Conservation (phyloP, 2,797 vertebrate genomes). For the Anas acuta region DNA sequence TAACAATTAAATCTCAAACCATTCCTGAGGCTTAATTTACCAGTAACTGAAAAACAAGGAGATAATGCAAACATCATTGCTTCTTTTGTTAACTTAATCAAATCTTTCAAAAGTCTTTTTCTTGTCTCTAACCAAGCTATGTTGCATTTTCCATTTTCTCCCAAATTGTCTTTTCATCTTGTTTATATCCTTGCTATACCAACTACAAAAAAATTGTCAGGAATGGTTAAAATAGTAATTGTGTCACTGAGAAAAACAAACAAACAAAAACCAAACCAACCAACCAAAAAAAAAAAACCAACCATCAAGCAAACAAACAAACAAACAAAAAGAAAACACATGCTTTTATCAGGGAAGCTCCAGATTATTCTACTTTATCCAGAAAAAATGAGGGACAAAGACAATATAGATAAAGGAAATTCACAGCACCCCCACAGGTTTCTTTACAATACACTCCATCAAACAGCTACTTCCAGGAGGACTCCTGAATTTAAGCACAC, state of each 20-base stretch:
- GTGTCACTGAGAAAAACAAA: background rate
- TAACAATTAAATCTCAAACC: constrained; percentile 17
- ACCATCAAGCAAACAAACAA: too few relatives aligned
- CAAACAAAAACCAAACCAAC: too few relatives aligned
- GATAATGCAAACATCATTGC: background rate
- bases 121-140: background rate
- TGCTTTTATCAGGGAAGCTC: background rate
- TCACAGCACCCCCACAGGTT: background rate
- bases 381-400: background rate
- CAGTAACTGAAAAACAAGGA: constrained; percentile 15
- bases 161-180: background rate
- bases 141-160: background rate
- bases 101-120: background rate
- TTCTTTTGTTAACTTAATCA: background rate
- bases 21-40: background rate
- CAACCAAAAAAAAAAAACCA: background rate
- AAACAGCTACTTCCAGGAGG: background rate
- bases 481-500: background rate
- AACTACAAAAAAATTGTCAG: background rate
- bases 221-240: background rate
- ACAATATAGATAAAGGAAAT: background rate
- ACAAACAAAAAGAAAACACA: background rate
- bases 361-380: background rate
- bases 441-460: background rate
- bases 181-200: background rate